Evolutionary conservation across 2,113 vertebrate genomes (phyloP), one percentile per base, ranked within the genome.

Genomic region (Scomber scombrus): DNA sequence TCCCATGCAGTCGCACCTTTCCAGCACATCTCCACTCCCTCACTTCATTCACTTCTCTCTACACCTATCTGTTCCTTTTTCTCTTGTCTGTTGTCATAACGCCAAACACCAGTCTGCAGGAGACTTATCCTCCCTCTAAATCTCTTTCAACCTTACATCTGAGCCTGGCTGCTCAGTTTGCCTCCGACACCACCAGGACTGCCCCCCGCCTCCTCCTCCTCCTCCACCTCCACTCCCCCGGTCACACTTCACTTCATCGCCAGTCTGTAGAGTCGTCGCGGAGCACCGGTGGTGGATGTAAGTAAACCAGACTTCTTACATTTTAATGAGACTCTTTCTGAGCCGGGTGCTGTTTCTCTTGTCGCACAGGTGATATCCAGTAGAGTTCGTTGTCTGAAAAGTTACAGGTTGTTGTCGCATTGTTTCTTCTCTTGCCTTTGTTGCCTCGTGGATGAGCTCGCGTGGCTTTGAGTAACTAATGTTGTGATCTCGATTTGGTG

Each of bases 1-100:
- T 40, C 34, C 34, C 34, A 40, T 55, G 21, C 70, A 80, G 75
- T 68, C 80, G 73, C 88, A 85, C 88, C 88, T 86, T 80, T 23
- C 55, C 57, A 45, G 46, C 73, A 43, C 61, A 13, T 18, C 58
- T 75, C 78, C 62, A 16, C 74, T 75, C 64, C 34, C 50, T 66
- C 62, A 52, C 15, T 0, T 67, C 54, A 51, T 18, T 0, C 51
- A 3, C 61, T 52, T 43, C 15, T n/a, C 54, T 10, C 23, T 46
- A 21, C 66, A 10, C 46, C 5, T 52, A 73, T 49, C 78, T 82
- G 85, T 74, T 63, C 34, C 55, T 19, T 26, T 75, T 46, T 12
- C 26, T 45, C 12, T 12, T 0, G 18, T 63, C 45, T 67, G 74
- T 40, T 65, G 70, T 45, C 55, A 46, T 7, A 18, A 13, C 51